These are phyloP conservation scores for Hyalella azteca DNA, from an alignment of 2,888 invertebrate species.

Conservation along the genomic window DNA sequence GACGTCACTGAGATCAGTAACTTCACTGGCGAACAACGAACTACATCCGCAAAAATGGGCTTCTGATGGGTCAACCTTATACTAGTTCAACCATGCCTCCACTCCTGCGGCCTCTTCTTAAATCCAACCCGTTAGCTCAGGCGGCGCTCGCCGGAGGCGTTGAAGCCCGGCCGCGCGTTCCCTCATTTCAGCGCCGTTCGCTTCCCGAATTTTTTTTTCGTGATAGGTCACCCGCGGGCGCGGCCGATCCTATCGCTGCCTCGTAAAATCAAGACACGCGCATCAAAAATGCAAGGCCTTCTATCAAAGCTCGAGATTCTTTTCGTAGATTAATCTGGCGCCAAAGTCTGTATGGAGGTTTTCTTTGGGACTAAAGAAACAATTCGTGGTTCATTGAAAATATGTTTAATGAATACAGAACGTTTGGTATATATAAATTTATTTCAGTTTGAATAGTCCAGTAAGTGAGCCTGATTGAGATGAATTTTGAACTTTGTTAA, in stretches of 20 bases:
- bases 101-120: neutral
- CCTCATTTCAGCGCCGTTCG: neutral
- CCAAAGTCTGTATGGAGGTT: no score
- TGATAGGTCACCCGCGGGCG: neutral
- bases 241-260: constrained; percentile 13
- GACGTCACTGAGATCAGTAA: no score
- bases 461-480: no score
- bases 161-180: neutral
- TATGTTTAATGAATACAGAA: no score
- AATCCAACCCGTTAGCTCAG: neutral
- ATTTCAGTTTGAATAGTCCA: no score
- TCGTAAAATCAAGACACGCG: constrained; percentile 19
- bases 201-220: neutral
- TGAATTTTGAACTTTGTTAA: no score
- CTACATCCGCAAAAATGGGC: no score
- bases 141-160: constrained; percentile 1
- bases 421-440: no score
- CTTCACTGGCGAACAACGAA: no score
- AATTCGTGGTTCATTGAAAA: no score
- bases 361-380: no score
- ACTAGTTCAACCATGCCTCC: neutral
- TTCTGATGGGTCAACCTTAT: no score
- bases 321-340: constrained; percentile 26
- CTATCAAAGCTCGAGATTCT: constrained; percentile 26
- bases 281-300: constrained; percentile 32